Percentiles rank a stretch among this genome's conserved stretches.
These are phyloP conservation scores for Fistularia tabacaria DNA, from an alignment of 2,797 vertebrate species.

Conservation along the genomic window DNA sequence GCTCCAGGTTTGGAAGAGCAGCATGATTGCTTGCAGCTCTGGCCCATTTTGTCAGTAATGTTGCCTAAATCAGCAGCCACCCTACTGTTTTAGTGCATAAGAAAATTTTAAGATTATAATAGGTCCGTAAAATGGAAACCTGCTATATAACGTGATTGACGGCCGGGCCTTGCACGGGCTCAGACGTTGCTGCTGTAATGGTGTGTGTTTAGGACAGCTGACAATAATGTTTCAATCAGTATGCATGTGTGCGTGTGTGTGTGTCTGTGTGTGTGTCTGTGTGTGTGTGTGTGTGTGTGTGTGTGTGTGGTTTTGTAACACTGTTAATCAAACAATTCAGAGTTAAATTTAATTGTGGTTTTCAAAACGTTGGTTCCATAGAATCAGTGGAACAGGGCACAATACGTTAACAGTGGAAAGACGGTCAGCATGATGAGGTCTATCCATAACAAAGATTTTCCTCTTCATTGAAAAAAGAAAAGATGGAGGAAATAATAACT, in stretches of 20 bases:
- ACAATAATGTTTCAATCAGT: constrained; percentile 38
- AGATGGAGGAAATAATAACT: constrained; percentile 33
- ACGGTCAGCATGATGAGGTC: constrained; percentile 34
- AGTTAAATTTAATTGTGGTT: constrained; percentile 45
- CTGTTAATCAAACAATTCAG: constrained; percentile 40
- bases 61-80: constrained; percentile 58
- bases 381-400: constrained; percentile 38
- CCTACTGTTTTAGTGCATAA: constrained; percentile 50
- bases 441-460: constrained; percentile 59
- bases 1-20: constrained; percentile 38
- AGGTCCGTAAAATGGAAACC: constrained; percentile 54
- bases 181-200: constrained; percentile 29
- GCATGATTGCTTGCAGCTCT: constrained; percentile 45
- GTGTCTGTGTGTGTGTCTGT: constrained; percentile 9
- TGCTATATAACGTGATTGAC: constrained; percentile 54
- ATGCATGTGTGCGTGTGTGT: no score
- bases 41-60: constrained; percentile 39
- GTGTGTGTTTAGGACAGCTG: constrained; percentile 38
- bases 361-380: constrained; percentile 36
- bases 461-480: constrained; percentile 25
- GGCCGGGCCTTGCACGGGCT: constrained; percentile 22
- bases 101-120: constrained; percentile 55
- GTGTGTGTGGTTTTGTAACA: constrained; percentile 19
- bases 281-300: not conserved
- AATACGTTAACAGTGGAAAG: constrained; percentile 30